phyloP scores from a whole-genome alignment of 2,888 invertebrate species.

The Parnassius orleans region DNA sequence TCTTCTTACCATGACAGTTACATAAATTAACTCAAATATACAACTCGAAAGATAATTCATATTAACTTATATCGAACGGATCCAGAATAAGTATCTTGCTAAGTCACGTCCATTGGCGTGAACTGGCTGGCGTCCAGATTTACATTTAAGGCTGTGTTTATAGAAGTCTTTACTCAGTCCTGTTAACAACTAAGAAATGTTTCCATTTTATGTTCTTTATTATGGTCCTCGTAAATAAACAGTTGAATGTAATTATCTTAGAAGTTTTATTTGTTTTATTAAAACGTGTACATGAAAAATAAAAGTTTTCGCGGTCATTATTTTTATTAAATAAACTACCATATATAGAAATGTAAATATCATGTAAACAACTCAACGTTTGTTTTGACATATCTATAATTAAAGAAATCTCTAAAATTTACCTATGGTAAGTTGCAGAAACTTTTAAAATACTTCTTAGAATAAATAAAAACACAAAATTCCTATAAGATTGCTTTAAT shows the following conservation, averaged over 20 bases:
- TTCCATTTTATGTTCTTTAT: constrained; percentile 2
- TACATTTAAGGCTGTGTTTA: constrained; percentile 36
- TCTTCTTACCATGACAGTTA: too few relatives aligned
- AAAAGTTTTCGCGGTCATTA: too few relatives aligned
- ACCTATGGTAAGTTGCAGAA: too few relatives aligned
- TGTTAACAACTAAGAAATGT: constrained; percentile 8
- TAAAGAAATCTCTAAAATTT: too few relatives aligned
- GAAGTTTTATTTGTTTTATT: background rate
- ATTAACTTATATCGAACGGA: constrained; percentile 27
- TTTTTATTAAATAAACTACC: too few relatives aligned
- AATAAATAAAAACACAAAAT: too few relatives aligned
- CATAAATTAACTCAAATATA: too few relatives aligned
- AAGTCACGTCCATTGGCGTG: constrained; percentile 32
- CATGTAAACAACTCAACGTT: too few relatives aligned
- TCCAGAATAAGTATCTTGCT: constrained; percentile 28
- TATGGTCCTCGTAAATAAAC: background rate
- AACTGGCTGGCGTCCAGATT: constrained; percentile 40
- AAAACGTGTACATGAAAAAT: constrained; percentile 3
- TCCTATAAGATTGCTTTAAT: too few relatives aligned
- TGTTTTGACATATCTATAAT: too few relatives aligned
- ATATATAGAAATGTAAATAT: too few relatives aligned
- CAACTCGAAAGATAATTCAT: constrained; percentile 3
- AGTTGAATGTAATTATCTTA: background rate
- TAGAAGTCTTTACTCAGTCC: constrained; percentile 25
- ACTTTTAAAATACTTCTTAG: too few relatives aligned